Base-by-base conservation (phyloP, 37 sponge, comb jelly and placozoan species). In the Dysidea cf. avara region DNA sequence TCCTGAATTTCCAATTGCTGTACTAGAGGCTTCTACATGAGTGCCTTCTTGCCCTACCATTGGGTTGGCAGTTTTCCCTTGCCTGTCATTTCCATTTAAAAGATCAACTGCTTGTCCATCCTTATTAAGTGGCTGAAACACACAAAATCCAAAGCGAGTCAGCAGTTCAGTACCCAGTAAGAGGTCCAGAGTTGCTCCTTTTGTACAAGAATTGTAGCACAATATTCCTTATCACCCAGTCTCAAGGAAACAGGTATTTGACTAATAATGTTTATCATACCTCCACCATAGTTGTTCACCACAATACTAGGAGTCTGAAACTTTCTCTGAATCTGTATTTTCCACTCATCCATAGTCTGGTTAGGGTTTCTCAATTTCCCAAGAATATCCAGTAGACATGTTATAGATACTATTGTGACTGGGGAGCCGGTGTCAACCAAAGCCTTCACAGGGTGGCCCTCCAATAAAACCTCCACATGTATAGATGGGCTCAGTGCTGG, bases 351-450 rank as follows among this genome's bases (percentile, higher is more conserved):
- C 9, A 7, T 11, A n/a, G 50, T 32, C 55, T 69, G 36, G 2
- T 61, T 32, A 2, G 50, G 3, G 12, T n/a, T 31, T 5, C 34
- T 24, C 22, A 69, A 16, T 6, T 50, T 1, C 1, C 55, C 65
- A n/a, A 84, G 30, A 1, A 61, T 71, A 16, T 53, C 1, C 24
- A 77, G 17, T 6, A 71, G 49, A 49, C 70, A 65, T 3, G 51
- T 36, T 6, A 76, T 14, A 1, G 85, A 84, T 0, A 77, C 60
- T 3, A 84, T 77, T 35, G 76, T 77, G 17, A 56, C 78, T 59
- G 86, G 85, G 13, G 74, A 71, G 2, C 85, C 85, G 0, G 79
- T 84, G 59, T 84, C 85, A 52, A 84, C 31, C 24, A 78, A 43
- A 18, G 85, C 79, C 14, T 66, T 13, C 3, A 63, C 65, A 1